These are phyloP conservation scores for human (Homo sapiens) DNA, from an alignment of 2,113 vertebrate genomes.

Conservation along the genomic window DNA sequence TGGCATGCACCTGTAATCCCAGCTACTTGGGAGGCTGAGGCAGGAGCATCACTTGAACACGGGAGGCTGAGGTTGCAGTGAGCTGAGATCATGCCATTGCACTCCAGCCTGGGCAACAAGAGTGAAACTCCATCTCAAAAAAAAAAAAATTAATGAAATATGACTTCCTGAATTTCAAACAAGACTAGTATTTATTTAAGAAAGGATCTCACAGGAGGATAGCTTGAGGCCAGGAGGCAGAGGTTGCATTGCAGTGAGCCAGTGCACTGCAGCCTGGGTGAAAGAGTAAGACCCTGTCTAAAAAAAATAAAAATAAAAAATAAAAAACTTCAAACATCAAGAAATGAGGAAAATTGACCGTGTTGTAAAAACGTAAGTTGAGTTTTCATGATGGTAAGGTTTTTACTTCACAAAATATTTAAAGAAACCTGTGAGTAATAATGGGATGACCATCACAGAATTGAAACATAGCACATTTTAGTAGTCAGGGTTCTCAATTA, in stretches of 20 bases:
- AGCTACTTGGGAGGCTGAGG: too few relatives aligned
- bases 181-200: background rate
- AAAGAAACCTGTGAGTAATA: background rate
- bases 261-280: too few relatives aligned
- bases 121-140: too few relatives aligned
- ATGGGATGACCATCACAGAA: background rate
- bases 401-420: background rate
- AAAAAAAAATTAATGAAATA: background rate
- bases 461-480: background rate
- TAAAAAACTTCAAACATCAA: background rate
- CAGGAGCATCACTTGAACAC: too few relatives aligned
- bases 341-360: background rate
- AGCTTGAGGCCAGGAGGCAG: too few relatives aligned
- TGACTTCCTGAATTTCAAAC: background rate
- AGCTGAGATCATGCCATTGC: rapidly evolving
- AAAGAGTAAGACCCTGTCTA: too few relatives aligned
- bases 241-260: too few relatives aligned
- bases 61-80: too few relatives aligned
- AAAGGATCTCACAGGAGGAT: background rate
- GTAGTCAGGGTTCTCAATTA: background rate
- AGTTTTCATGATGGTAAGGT: background rate
- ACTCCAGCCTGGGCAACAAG: too few relatives aligned
- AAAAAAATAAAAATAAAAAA: too few relatives aligned
- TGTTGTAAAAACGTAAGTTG: background rate
- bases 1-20: too few relatives aligned